Base-by-base conservation (phyloP, 2,113 vertebrate genomes). In the Zosterops borbonicus region DNA sequence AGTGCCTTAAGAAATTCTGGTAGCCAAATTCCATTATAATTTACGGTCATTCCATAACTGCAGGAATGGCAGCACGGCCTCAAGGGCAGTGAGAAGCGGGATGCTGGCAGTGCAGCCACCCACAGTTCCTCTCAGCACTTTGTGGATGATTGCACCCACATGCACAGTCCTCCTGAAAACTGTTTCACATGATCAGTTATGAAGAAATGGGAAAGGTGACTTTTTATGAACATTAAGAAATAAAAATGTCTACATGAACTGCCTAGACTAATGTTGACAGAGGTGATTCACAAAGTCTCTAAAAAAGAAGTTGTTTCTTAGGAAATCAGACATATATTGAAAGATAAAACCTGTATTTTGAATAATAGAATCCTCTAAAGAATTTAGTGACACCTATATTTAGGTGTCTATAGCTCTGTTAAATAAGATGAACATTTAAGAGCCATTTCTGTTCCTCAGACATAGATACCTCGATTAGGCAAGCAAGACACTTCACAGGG, bases 51-150 rank as follows among this genome's bases (percentile, higher is more conserved):
- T 85, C 25, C 17, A 2, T 27, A 69, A 33, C 6, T 20, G 41
- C 58, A 64, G 44, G 53, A 74, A 31, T 0, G 0, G 55, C 39
- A 84, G 65, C 47, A 7, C 4, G 42, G 44, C 67, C 70, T 56
- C 29, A 29, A 37, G 52, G 58, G 17, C 16, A 1, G 50, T 2
- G 22, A 67, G 31, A 84, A 44, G 60, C 17, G 3, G 49, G 24
- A 87, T 27, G 3, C 28, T 0, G 0, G 21, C 7, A 14, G 47
- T 2, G 3, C 31, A 87, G 37, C n/a, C 41, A 60, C 15, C 17
- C 50, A 11, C 29, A 55, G 52, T 4, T 89, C 69, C 69, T 71
- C 60, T 58, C 4, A 59, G 41, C 12, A 52, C 25, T 89, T 64
- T 16, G n/a, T 55, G 76, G 73, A 67, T 67, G 76, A 89, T 11